Evolutionary conservation across 2,888 invertebrate species (phyloP).

Genomic region (Drosophila koepferae): DNA sequence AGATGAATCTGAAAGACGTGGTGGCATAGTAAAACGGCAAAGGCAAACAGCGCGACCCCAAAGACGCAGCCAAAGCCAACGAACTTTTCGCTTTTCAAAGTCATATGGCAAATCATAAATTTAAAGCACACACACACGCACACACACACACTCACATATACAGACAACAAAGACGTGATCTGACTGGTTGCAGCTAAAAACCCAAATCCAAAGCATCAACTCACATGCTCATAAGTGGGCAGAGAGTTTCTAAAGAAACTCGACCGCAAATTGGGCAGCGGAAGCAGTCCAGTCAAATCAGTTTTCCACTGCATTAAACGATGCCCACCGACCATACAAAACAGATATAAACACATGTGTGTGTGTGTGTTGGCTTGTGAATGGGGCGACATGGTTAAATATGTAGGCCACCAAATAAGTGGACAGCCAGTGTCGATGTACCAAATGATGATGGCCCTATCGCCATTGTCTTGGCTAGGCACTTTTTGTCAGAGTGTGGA

Average conservation of each 20-base stretch:
- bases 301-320: constrained; percentile 79
- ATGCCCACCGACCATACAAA: constrained; percentile 43
- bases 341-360: neutral
- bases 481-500: constrained; percentile 48
- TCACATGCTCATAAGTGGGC: constrained; percentile 27
- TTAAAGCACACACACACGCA: constrained; percentile 56
- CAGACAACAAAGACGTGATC: constrained; percentile 37
- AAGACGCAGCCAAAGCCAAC: constrained; percentile 28
- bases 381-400: constrained; percentile 53
- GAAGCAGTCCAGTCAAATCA: constrained; percentile 70
- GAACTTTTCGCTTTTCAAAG: constrained; percentile 68
- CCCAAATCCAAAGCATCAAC: constrained; percentile 4
- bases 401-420: constrained; percentile 57
- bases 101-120: constrained; percentile 75
- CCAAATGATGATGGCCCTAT: constrained; percentile 67
- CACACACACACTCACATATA: constrained; percentile 23
- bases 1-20: constrained; percentile 49
- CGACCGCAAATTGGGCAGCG: constrained; percentile 67
- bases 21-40: constrained; percentile 28
- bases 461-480: constrained; percentile 62
- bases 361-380: constrained; percentile 24
- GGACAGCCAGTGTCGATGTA: constrained; percentile 45
- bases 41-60: constrained; percentile 21
- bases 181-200: constrained; percentile 6
- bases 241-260: constrained; percentile 52